Evolutionary conservation across 1,140 invertebrate species (phyloP), one percentile per base, ranked within the genome.

Genomic region (Nasonia longicornis): DNA sequence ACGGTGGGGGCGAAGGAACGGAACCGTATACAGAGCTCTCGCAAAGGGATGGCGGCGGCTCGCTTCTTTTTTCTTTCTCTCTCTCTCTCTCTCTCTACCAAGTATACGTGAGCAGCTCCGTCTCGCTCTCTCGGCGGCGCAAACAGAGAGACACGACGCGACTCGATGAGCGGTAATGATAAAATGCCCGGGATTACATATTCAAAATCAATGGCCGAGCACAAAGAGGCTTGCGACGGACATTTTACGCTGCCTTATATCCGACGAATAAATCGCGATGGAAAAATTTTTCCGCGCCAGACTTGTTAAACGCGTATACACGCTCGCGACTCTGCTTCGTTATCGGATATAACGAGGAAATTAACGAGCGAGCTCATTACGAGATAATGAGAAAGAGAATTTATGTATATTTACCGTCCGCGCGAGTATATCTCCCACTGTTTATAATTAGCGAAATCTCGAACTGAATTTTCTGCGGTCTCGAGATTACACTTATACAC

Each of bases 181-280:
- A 89, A 89, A 89, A 90, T 89, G 87, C 87, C 87, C 86, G 85
- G 83, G 86, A 89, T 89, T 89, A 89, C 88, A 89, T 90, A 89
- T 89, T 90, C 88, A 88, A 89, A 89, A 90, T 89, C 89, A 89
- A 90, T 89, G 89, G 88, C 87, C 75, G 81, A 82, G 26, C 26
- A 79, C 77, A 79, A 76, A 74, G 64, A 58, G 26, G 64, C 86
- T 87, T 87, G 69, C 77, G 75, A 69, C 66, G 77, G 64, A 77
- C 70, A 72, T 73, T 80, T 48, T 66, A 83, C 63, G 79, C 80
- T 22, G 77, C 69, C 8, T 45, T 22, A 69, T 1, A 14, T 63
- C 26, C 42, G 20, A 26, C 12, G n/a, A 35, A 82, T 78, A 77
- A 42, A 10, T 35, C 31, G 4, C 31, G 31, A 35, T 35, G 31